phyloP scores from a whole-genome alignment of 2,797 vertebrate genomes.

The Philypnodon macrostomus region DNA sequence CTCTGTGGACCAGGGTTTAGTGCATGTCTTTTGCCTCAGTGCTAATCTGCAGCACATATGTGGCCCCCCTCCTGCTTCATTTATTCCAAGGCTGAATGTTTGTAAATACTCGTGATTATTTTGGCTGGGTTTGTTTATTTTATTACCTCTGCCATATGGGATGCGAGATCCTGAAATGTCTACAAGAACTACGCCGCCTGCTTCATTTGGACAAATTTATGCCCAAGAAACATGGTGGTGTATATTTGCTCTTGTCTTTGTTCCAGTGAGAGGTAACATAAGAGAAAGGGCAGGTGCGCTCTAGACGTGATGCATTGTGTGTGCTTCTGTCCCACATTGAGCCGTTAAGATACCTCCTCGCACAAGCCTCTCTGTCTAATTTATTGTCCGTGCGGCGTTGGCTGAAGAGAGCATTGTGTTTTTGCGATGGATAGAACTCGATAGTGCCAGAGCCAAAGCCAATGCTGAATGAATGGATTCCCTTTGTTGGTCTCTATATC shows the following conservation, averaged over 20 bases:
- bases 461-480: conserved; percentile 52
- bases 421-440: conserved; percentile 56
- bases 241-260: conserved; percentile 16
- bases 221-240: neutral
- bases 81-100: conserved; percentile 25
- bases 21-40: conserved; percentile 38
- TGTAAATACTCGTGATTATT: conserved; percentile 25
- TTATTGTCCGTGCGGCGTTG: conserved; percentile 38
- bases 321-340: conserved; percentile 28
- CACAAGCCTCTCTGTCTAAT: conserved; percentile 37
- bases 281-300: conserved; percentile 13
- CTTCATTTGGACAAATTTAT: conserved; percentile 1
- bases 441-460: conserved; percentile 46
- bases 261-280: conserved; percentile 9
- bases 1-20: conserved; percentile 17
- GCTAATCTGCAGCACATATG: conserved; percentile 41
- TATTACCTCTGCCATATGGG: conserved; percentile 17
- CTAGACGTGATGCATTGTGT: conserved; percentile 22
- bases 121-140: conserved; percentile 18
- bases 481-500: conserved; percentile 59
- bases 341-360: conserved; percentile 31
- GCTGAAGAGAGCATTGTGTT: conserved; percentile 58
- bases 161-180: conserved; percentile 7
- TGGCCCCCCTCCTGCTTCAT: conserved; percentile 31
- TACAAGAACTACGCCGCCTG: neutral